A percentile compares a stretch with the other conserved stretches of the same genome.
These are phyloP conservation scores for Calameuta filiformis DNA, from an alignment of 2,888 invertebrate species.

Conservation along the genomic window DNA sequence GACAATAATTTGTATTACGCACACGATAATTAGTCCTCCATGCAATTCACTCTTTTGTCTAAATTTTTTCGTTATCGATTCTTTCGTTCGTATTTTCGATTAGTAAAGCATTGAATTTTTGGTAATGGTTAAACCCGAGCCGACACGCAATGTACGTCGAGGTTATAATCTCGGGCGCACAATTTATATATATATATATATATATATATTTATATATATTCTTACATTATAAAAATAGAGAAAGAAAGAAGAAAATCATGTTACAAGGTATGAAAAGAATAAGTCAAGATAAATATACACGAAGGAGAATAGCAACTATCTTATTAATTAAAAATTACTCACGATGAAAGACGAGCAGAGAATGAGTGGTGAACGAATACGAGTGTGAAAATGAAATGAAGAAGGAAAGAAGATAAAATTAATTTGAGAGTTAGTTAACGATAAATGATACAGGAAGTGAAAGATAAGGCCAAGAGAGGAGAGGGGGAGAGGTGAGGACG, in stretches of 20 bases:
- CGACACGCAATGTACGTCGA: not conserved
- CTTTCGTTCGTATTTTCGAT: slow-evolving; percentile 16
- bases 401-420: slow-evolving; percentile 17
- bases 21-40: not conserved
- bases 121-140: slow-evolving; percentile 31
- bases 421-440: not conserved
- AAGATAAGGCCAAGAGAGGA: slow-evolving; percentile 27
- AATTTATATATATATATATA: not conserved
- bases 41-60: not conserved
- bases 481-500: not conserved
- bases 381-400: not conserved
- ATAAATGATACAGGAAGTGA: slow-evolving; percentile 12
- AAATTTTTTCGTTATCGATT: not conserved
- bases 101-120: slow-evolving; percentile 48
- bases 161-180: not conserved
- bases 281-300: not conserved
- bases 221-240: not conserved
- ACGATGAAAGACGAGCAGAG: not conserved
- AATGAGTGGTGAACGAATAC: not conserved
- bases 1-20: not conserved
- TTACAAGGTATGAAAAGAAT: not conserved
- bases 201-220: not conserved
- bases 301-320: not conserved
- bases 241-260: not conserved
- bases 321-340: slow-evolving; percentile 1